phyloP scores from a whole-genome alignment of 2,888 invertebrate species.

The Criorhina ranunculi region DNA sequence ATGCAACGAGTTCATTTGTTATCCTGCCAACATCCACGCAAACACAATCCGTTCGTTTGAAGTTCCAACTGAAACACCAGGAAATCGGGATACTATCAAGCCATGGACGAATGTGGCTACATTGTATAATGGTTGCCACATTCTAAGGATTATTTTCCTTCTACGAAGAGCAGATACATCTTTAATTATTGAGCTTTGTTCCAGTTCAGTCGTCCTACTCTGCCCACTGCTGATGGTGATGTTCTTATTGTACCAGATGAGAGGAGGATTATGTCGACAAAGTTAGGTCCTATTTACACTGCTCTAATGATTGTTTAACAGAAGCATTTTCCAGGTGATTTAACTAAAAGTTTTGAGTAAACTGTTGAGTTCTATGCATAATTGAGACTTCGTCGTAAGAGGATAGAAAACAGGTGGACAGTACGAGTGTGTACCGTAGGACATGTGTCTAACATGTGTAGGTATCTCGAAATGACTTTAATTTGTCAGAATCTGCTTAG shows the following conservation, averaged over 20 bases:
- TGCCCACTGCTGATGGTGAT: background rate
- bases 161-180: conserved; percentile 36
- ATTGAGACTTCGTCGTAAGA: conserved; percentile 42
- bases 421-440: background rate
- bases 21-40: conserved; percentile 50
- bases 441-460: conserved; percentile 10
- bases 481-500: conserved; percentile 50
- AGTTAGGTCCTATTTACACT: conserved; percentile 60
- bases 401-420: conserved; percentile 26
- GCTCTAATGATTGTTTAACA: conserved; percentile 71
- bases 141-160: conserved; percentile 64
- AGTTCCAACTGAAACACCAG: conserved; percentile 20
- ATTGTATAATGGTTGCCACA: conserved; percentile 39
- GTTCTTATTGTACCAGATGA: background rate
- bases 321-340: conserved; percentile 76
- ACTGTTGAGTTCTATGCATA: conserved; percentile 66
- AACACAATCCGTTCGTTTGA: conserved; percentile 58
- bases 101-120: conserved; percentile 42
- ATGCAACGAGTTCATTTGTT: conserved; percentile 64
- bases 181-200: conserved; percentile 68
- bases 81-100: conserved; percentile 9
- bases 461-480: conserved; percentile 33
- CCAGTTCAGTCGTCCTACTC: conserved; percentile 10
- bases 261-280: conserved; percentile 59
- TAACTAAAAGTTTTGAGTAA: conserved; percentile 67